Conservation (phyloP, 2,113 vertebrate species). For the Sylvilagus bachmani region DNA sequence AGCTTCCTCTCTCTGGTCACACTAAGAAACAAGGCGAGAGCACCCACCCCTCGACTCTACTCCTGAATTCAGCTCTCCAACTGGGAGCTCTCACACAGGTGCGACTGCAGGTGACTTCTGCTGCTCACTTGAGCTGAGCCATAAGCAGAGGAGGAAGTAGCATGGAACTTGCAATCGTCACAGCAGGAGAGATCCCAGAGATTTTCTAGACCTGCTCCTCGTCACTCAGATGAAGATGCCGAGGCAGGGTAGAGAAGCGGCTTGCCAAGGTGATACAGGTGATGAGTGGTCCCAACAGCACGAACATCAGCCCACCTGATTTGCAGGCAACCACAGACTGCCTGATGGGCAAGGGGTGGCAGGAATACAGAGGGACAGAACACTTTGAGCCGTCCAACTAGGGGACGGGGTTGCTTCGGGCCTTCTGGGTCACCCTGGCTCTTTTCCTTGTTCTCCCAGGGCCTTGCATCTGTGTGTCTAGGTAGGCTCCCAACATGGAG, state of each 20-base stretch:
- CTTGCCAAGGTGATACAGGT: not conserved
- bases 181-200: not conserved
- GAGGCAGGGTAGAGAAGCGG: not conserved
- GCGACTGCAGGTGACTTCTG: not conserved
- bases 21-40: not conserved
- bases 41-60: too few species aligned
- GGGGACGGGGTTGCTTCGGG: rapidly evolving
- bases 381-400: rapidly evolving
- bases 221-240: not conserved
- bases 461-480: not conserved
- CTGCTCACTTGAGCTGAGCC: not conserved
- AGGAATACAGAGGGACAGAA: not conserved
- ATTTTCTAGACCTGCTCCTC: not conserved
- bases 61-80: not conserved
- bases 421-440: not conserved
- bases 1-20: not conserved
- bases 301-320: not conserved
- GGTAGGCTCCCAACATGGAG: not conserved
- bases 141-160: not conserved
- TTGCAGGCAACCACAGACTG: not conserved
- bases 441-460: not conserved
- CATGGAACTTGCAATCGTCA: not conserved
- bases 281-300: not conserved
- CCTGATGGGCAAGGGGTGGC: too few species aligned
- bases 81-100: too few species aligned